Base-by-base conservation (phyloP, 2,797 vertebrate species). In the Smutsia temminckii region DNA sequence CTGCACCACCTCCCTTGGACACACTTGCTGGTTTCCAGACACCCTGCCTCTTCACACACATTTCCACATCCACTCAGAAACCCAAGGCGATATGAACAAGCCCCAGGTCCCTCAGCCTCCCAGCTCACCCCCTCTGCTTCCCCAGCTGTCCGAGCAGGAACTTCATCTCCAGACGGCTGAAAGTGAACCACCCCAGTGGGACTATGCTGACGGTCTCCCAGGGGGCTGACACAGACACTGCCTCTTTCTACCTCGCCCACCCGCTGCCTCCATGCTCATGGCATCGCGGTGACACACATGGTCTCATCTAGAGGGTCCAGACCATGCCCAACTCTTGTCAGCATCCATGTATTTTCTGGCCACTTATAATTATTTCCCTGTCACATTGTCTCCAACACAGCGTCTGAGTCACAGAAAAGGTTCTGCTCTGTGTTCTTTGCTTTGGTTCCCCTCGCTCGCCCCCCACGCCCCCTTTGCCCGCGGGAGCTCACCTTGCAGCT, bases 401-500 rank as follows among this genome's bases (percentile, higher is more conserved):
- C 49, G 40, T 12, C n/a, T 46, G 90, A 51, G 69, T 64, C 90
- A 37, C 49, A 14, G 61, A 64, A 21, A 20, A 25, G 2, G 42
- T 25, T 40, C 34, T 8, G 2, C 75, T 20, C 75, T 8, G 9
- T 4, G 18, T 12, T n/a, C 69, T 51, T 12, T 8, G 10, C 72
- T 27, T 66, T 0, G 14, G 49, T 23, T 2, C 12, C 63, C 21
- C 17, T 61, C 75, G 29, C 63, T 23, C 17, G 10, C 59, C 25
- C 25, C 61, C 61, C 78, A 6, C 29, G 27, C 16, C n/a, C 53
- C 85, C 88, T 21, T 68, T 18, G 40, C 6, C 32, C 2, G 6
- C 68, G 8, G n/a, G 2, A 13, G 40, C 99, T 99, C 99, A 99
- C 99, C 99, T 99, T 99, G 99, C 64, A 99, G 98, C 97, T 99